These are phyloP conservation scores for Pelobates fuscus DNA, from an alignment of 2,113 vertebrate genomes.

Conservation along the genomic window DNA sequence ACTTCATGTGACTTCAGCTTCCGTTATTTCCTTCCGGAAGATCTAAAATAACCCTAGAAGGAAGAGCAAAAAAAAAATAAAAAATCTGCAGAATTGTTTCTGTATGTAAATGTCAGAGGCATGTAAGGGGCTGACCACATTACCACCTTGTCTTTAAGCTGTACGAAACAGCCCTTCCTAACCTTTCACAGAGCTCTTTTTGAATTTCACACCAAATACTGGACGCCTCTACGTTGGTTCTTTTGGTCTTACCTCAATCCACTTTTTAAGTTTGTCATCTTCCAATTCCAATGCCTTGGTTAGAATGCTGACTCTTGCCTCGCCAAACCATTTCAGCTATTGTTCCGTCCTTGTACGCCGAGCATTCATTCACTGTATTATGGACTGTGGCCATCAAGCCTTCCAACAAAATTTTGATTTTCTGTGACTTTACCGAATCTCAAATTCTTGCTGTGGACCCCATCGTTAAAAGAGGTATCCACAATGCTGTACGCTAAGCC, in stretches of 20 bases:
- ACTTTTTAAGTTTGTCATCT: background rate
- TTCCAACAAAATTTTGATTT: background rate
- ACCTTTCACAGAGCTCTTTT: background rate
- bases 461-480: conserved; percentile 58
- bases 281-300: background rate
- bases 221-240: too few species aligned
- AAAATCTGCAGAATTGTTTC: conserved; percentile 35
- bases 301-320: background rate
- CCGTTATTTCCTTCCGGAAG: conserved; percentile 79
- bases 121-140: conserved; percentile 30
- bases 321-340: background rate
- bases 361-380: background rate
- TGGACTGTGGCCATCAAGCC: background rate
- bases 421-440: conserved; percentile 1
- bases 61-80: background rate
- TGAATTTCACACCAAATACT: background rate
- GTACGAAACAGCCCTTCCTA: background rate
- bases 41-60: conserved; percentile 66
- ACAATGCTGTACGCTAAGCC: conserved; percentile 22
- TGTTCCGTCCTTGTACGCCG: background rate
- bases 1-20: conserved; percentile 80
- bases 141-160: background rate
- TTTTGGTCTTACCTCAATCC: background rate
- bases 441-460: conserved; percentile 20
- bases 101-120: conserved; percentile 19